Evolutionary conservation across 2,113 vertebrate species (phyloP).

Genomic region (Aphyosemion australe): DNA sequence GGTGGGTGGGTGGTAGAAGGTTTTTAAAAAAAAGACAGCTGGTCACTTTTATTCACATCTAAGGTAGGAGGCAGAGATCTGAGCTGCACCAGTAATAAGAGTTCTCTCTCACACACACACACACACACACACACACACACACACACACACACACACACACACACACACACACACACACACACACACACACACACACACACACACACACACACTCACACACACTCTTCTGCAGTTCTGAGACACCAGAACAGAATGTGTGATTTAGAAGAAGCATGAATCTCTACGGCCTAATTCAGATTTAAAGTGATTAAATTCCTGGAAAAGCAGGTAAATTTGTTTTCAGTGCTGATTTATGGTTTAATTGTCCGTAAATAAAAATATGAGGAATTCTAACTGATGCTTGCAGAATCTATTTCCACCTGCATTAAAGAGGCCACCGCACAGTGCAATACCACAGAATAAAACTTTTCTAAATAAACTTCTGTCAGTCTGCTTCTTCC

Average conservation of each 20-base stretch:
- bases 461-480: slow-evolving; percentile 61
- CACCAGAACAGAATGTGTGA: background rate
- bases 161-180: slow-evolving; percentile 24
- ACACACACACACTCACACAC: slow-evolving; percentile 22
- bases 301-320: too few species aligned
- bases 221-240: slow-evolving; percentile 11
- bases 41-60: background rate
- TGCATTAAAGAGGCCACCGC: slow-evolving; percentile 33
- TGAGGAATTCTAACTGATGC: background rate
- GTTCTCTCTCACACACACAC: slow-evolving; percentile 9
- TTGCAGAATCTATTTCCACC: slow-evolving; percentile 22
- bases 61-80: background rate
- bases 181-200: slow-evolving; percentile 23
- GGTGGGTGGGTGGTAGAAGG: slow-evolving; percentile 2
- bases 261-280: too few species aligned
- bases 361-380: too few species aligned
- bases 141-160: slow-evolving; percentile 16
- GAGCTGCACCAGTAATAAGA: slow-evolving; percentile 19
- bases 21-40: too few species aligned
- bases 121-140: slow-evolving; percentile 24
- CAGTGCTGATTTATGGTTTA: too few species aligned
- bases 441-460: slow-evolving; percentile 71
- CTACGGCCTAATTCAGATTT: too few species aligned
- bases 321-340: too few species aligned
- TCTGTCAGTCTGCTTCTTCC: slow-evolving; percentile 4